phyloP scores from a whole-genome alignment of 2,888 invertebrate species.

The Macrosoma leucophasiata region DNA sequence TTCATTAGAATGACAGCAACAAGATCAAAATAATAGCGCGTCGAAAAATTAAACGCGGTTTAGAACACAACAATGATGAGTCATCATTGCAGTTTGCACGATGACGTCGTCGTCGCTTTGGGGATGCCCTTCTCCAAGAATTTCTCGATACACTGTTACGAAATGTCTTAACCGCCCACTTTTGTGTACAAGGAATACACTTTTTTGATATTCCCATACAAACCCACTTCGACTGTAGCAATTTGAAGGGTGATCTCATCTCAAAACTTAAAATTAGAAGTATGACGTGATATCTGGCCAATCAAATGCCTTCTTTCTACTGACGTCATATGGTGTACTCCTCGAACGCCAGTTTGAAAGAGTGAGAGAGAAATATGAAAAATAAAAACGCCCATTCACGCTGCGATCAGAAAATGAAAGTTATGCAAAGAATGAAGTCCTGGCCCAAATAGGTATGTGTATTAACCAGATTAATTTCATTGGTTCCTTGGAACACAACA shows the following conservation, averaged over 20 bases:
- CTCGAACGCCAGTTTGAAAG: constrained; percentile 17
- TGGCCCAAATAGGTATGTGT: too few relatives aligned
- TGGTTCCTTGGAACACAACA: too few relatives aligned
- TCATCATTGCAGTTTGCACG: constrained; percentile 56
- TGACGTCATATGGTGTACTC: constrained; percentile 41
- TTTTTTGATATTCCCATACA: constrained; percentile 41
- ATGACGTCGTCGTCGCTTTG: constrained; percentile 60
- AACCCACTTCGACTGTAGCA: constrained; percentile 36
- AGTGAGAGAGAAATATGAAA: constrained; percentile 6
- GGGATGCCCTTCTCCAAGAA: constrained; percentile 71
- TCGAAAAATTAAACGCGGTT: constrained; percentile 46
- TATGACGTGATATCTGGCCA: constrained; percentile 63
- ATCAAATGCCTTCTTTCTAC: constrained; percentile 32
- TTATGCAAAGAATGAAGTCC: background rate
- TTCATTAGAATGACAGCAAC: constrained; percentile 49
- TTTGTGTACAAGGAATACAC: constrained; percentile 33
- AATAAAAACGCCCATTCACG: constrained; percentile 1
- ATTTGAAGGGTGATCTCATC: constrained; percentile 64
- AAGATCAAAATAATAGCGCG: constrained; percentile 46
- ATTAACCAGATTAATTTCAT: too few relatives aligned
- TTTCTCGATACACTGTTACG: constrained; percentile 33
- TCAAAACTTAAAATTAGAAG: constrained; percentile 51
- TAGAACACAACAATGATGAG: constrained; percentile 67
- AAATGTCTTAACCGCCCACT: constrained; percentile 52
- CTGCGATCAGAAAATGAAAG: background rate